A percentile compares a stretch with the other conserved stretches of the same genome.
Conservation (phyloP, 1,140 invertebrate genomes). For the Elymnias hypermnestra region DNA sequence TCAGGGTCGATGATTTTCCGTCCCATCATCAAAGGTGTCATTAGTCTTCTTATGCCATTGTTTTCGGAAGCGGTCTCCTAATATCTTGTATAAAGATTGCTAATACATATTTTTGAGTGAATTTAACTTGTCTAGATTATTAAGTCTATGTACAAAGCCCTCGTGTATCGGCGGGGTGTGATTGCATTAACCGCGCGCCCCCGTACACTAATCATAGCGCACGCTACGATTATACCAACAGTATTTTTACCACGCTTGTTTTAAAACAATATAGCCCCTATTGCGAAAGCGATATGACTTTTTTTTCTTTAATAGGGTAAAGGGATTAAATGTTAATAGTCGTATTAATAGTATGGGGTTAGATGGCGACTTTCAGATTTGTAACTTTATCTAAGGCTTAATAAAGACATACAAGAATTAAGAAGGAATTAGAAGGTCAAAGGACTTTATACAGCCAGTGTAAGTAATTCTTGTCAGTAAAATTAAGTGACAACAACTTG, state of each 20-base stretch:
- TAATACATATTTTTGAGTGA: no score
- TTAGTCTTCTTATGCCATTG: no score
- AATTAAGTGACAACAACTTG: no score
- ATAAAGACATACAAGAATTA: not conserved
- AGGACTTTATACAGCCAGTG: no score
- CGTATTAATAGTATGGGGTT: not conserved
- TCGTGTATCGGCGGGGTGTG: slow-evolving; percentile 22
- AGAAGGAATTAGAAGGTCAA: not conserved
- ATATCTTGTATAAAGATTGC: no score
- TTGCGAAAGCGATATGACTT: not conserved
- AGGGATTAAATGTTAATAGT: slow-evolving; percentile 1
- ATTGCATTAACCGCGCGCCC: slow-evolving; percentile 37
- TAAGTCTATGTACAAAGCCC: not conserved
- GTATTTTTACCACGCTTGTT: slow-evolving; percentile 2
- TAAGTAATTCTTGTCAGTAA: no score
- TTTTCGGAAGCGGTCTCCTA: no score
- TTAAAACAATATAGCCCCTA: slow-evolving; percentile 1
- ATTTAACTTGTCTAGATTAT: not conserved
- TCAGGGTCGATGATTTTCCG: no score
- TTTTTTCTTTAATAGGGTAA: not conserved
- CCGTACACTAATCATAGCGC: slow-evolving; percentile 28
- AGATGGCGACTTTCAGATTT: not conserved
- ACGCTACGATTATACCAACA: slow-evolving; percentile 10
- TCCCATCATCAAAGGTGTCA: no score
- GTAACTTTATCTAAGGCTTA: slow-evolving; percentile 3